Evolutionary conservation across 2,888 invertebrate species (phyloP).

Genomic region (Stomorhina lunata): DNA sequence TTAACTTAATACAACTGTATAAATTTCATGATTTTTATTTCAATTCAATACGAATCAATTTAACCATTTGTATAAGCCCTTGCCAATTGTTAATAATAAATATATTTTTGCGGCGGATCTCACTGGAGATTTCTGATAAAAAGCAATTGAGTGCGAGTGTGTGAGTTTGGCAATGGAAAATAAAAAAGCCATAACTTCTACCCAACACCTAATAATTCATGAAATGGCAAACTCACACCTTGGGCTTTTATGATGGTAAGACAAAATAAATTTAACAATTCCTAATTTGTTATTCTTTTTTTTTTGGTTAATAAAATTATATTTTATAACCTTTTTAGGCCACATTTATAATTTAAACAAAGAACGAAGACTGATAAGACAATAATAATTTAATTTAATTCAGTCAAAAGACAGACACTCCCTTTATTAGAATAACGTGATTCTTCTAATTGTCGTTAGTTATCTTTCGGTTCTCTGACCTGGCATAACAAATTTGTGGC

Average conservation of each 20-base stretch:
- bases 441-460: neutral
- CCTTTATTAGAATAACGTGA: neutral
- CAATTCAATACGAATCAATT: neutral
- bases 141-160: neutral
- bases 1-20: neutral
- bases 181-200: neutral
- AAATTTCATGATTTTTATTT: neutral
- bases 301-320: neutral
- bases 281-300: neutral
- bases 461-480: neutral
- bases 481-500: neutral
- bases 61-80: neutral
- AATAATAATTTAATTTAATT: no score
- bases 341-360: no score
- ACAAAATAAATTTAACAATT: no score
- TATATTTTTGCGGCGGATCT: neutral
- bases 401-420: no score
- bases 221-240: no score
- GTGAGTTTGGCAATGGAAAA: neutral
- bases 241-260: no score
- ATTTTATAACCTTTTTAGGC: no score
- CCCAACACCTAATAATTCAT: no score
- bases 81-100: neutral
- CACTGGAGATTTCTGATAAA: neutral
- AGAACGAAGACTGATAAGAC: no score